These are phyloP conservation scores for Podarcis cretensis DNA, from an alignment of 2,113 vertebrate genomes.

Conservation along the genomic window DNA sequence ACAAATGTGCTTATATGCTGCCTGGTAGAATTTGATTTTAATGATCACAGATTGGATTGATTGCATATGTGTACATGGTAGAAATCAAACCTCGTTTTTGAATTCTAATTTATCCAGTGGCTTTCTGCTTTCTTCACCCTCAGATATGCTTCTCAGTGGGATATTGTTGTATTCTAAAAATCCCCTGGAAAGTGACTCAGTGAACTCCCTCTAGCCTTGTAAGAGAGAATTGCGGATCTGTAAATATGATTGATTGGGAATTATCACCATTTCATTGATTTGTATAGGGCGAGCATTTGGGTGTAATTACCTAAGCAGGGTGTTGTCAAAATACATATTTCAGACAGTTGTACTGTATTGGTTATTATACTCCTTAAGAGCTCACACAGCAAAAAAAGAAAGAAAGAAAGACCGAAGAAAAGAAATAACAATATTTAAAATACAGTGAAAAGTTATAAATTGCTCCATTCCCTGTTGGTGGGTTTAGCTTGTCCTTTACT, in stretches of 20 bases:
- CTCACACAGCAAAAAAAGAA: neutral
- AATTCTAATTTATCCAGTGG: neutral
- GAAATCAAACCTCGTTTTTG: constrained; percentile 24
- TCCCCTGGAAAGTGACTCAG: constrained; percentile 6
- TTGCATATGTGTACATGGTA: constrained; percentile 19
- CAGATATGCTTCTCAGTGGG: neutral
- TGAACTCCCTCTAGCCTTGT: constrained; percentile 9
- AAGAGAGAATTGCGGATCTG: constrained; percentile 8
- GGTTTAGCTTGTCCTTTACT: constrained; percentile 16
- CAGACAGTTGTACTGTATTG: neutral
- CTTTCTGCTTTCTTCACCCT: neutral
- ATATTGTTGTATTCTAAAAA: neutral
- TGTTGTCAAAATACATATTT: constrained; percentile 33
- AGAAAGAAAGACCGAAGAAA: too few species aligned
- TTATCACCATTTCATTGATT: constrained; percentile 4
- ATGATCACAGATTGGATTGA: neutral
- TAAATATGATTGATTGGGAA: constrained; percentile 24
- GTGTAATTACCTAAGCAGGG: neutral
- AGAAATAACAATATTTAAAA: neutral
- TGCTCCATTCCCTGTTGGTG: neutral
- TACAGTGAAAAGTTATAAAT: neutral
- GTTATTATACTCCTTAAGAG: constrained; percentile 28
- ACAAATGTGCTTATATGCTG: neutral
- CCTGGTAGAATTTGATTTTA: constrained; percentile 13
- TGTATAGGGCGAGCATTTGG: constrained; percentile 33